Evolutionary conservation across 1,140 invertebrate species (phyloP).

Genomic region (Lepidurus apus): DNA sequence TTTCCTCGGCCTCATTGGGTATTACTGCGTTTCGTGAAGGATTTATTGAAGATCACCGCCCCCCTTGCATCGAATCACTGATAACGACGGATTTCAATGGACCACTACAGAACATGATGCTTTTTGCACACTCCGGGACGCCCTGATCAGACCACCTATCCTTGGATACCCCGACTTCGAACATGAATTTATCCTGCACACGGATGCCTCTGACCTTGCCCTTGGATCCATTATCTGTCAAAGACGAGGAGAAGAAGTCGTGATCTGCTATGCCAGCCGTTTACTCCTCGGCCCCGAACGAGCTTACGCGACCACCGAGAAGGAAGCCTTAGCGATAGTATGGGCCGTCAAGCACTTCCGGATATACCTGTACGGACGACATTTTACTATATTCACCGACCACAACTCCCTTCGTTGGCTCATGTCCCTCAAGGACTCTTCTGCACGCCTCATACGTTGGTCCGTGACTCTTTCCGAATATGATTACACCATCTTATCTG

Average conservation of each 20-base stretch:
- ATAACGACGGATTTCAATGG: constrained; percentile 41
- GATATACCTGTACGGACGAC: constrained; percentile 42
- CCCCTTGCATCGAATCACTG: constrained; percentile 39
- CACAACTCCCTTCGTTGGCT: constrained; percentile 45
- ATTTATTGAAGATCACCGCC: constrained; percentile 40
- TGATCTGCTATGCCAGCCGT: constrained; percentile 48
- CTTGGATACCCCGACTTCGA: constrained; percentile 40
- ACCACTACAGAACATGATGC: constrained; percentile 35
- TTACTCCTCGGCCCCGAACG: constrained; percentile 41
- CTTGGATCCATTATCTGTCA: constrained; percentile 39
- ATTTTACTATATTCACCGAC: constrained; percentile 46
- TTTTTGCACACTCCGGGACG: constrained; percentile 40
- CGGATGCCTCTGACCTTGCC: constrained; percentile 39
- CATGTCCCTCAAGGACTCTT: constrained; percentile 40
- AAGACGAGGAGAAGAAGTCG: constrained; percentile 41
- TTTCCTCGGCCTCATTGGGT: constrained; percentile 40
- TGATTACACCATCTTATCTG: constrained; percentile 38
- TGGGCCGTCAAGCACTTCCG: constrained; percentile 42
- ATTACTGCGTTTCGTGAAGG: constrained; percentile 38
- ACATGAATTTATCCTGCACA: constrained; percentile 40
- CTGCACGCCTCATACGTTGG: constrained; percentile 40
- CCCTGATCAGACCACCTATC: constrained; percentile 36
- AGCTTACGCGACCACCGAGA: constrained; percentile 44
- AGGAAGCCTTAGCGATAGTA: constrained; percentile 46
- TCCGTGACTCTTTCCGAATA: constrained; percentile 38